Evolutionary conservation across 2,888 invertebrate species (phyloP).

Genomic region (Oxycera nigricornis): DNA sequence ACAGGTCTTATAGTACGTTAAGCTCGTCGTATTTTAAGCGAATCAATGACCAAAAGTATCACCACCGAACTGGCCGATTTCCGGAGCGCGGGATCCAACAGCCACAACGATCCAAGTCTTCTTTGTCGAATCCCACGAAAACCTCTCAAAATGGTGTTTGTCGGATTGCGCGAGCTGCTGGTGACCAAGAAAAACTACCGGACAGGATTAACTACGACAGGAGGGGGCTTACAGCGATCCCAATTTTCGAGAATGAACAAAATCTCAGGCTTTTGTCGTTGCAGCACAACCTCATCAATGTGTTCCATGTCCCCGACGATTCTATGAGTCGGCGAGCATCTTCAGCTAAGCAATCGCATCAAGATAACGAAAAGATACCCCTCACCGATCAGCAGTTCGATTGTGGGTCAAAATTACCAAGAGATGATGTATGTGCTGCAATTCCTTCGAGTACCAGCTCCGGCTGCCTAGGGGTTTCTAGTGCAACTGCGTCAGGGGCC

Average conservation of each 20-base stretch:
- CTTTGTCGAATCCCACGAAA: slow-evolving; percentile 49
- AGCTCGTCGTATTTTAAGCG: slow-evolving; percentile 56
- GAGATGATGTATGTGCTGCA: too few relatives aligned
- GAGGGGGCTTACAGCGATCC: slow-evolving; percentile 82
- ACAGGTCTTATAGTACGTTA: slow-evolving; percentile 61
- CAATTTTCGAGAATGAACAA: slow-evolving; percentile 79
- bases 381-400: neutral
- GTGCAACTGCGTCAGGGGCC: slow-evolving; percentile 18
- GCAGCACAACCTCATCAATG: slow-evolving; percentile 87
- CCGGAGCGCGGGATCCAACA: slow-evolving; percentile 46
- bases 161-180: slow-evolving; percentile 73
- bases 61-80: slow-evolving; percentile 39
- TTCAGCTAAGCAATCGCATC: neutral
- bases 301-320: slow-evolving; percentile 61
- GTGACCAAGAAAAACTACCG: slow-evolving; percentile 83
- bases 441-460: neutral
- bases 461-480: neutral
- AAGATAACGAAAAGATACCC: slow-evolving; percentile 6
- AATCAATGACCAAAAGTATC: slow-evolving; percentile 38
- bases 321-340: neutral
- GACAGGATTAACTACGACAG: slow-evolving; percentile 89
- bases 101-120: slow-evolving; percentile 52
- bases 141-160: slow-evolving; percentile 60
- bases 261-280: slow-evolving; percentile 84
- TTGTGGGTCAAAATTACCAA: neutral